phyloP scores from a whole-genome alignment of 2,113 vertebrate species.

The Cinclus cinclus region DNA sequence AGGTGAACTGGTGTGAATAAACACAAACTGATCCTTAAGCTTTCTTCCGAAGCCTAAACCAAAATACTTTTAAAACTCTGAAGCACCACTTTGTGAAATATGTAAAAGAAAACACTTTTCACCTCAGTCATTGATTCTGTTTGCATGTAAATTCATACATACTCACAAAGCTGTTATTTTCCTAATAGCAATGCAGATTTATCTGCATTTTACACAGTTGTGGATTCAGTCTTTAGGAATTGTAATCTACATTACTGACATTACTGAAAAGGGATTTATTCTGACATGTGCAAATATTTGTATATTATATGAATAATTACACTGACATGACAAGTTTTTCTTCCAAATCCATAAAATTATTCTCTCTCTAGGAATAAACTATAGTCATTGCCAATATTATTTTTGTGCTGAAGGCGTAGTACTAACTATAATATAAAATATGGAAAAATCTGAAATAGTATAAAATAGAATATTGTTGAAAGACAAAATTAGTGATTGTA shows the following conservation, averaged over 20 bases:
- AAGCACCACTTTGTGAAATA: background rate
- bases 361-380: background rate
- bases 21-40: background rate
- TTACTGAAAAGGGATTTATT: background rate
- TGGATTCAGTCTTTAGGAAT: background rate
- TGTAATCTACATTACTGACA: background rate
- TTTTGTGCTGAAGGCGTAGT: background rate
- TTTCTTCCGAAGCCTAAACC: background rate
- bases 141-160: background rate
- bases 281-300: background rate
- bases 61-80: background rate
- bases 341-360: background rate
- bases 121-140: background rate
- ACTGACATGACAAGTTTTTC: background rate
- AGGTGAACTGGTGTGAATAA: conserved; percentile 25
- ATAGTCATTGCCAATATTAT: background rate
- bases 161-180: background rate
- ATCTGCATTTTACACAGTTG: background rate
- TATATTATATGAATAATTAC: background rate
- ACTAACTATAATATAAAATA: background rate
- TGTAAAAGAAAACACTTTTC: background rate
- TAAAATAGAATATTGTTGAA: background rate
- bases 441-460: background rate
- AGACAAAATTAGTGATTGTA: accelerated
- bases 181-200: background rate